These are phyloP conservation scores for Thrips palmi DNA, from an alignment of 1,140 invertebrate species.

Conservation along the genomic window DNA sequence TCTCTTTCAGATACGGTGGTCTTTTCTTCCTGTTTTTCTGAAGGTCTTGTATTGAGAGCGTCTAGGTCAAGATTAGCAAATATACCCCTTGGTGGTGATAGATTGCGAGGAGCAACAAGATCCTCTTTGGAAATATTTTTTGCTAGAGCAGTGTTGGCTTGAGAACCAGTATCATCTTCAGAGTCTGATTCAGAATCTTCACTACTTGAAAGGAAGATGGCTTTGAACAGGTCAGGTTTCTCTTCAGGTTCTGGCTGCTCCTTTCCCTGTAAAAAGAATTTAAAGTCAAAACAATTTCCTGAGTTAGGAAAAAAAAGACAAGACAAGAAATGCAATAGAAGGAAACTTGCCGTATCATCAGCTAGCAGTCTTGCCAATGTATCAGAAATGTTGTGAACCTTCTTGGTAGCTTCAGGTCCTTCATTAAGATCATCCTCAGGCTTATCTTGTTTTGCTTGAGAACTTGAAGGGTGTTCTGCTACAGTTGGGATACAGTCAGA, in stretches of 20 bases:
- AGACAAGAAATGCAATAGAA: no score
- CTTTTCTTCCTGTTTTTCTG: conserved; percentile 2
- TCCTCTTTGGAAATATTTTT: conserved; percentile 18
- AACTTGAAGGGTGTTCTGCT: no score
- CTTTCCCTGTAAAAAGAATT: conserved; percentile 10
- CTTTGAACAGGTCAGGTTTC: conserved; percentile 42
- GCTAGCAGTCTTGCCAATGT: no score
- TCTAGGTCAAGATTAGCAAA: conserved; percentile 55
- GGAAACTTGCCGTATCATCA: no score
- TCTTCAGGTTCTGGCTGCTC: conserved; percentile 26
- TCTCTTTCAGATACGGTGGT: conserved; percentile 4
- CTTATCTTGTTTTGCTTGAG: no score
- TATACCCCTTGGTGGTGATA: conserved; percentile 46
- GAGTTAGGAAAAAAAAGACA: no score
- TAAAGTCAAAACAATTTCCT: no score
- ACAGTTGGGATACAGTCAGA: no score
- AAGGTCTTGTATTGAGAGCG: conserved; percentile 11
- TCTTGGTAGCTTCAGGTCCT: background rate
- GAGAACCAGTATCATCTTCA: conserved; percentile 17
- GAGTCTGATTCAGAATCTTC: conserved; percentile 29
- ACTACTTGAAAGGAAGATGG: conserved; percentile 43
- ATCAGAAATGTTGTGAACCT: no score
- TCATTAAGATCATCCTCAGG: no score
- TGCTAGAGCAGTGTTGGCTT: background rate
- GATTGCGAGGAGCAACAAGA: conserved; percentile 35